A percentile compares a stretch with the other conserved stretches of the same genome.
These are phyloP conservation scores for Sminthopsis crassicaudata DNA, from an alignment of 2,113 vertebrate species.

Conservation along the genomic window DNA sequence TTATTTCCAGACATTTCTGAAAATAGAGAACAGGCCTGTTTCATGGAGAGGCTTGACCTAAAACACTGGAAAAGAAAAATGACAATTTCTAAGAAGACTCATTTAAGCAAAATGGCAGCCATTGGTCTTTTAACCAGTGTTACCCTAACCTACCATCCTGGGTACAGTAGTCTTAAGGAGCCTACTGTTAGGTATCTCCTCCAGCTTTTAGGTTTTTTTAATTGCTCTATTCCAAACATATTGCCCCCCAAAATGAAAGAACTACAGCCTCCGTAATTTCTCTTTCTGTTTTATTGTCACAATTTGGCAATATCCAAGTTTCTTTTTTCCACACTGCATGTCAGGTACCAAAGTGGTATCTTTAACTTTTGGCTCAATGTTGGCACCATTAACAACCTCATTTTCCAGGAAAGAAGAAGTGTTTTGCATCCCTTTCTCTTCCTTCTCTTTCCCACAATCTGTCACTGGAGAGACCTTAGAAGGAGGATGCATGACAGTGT, in stretches of 20 bases:
- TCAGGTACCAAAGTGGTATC: background rate
- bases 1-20: conserved; percentile 31
- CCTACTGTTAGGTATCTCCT: conserved; percentile 39
- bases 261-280: background rate
- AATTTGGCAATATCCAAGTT: background rate
- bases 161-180: background rate
- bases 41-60: conserved; percentile 30
- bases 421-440: background rate
- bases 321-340: background rate
- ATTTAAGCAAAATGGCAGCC: conserved; percentile 30
- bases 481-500: background rate
- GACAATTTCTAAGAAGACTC: conserved; percentile 42
- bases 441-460: background rate
- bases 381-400: background rate
- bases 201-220: conserved; percentile 35
- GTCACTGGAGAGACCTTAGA: conserved; percentile 20
- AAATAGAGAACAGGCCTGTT: conserved; percentile 54
- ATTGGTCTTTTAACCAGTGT: background rate
- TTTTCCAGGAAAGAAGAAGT: background rate
- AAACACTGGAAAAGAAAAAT: conserved; percentile 54
- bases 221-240: background rate
- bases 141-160: background rate
- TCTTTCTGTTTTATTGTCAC: background rate
- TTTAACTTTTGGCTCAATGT: background rate
- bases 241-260: conserved; percentile 22